Evolutionary conservation across 2,888 invertebrate genomes (phyloP).

Genomic region (Melangyna quadrimaculata): DNA sequence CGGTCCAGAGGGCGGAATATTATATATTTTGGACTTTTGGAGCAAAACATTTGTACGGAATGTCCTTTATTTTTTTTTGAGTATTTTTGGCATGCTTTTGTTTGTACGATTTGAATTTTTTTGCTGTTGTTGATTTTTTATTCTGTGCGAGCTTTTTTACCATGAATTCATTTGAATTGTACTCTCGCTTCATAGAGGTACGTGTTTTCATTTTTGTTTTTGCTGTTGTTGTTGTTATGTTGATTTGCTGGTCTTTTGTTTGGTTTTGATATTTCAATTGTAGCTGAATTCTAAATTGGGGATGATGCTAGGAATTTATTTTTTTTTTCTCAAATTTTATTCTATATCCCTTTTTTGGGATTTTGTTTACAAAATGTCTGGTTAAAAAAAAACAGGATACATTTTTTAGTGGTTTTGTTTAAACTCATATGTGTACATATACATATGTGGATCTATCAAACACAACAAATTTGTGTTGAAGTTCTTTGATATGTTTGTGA

Average conservation of each 20-base stretch:
- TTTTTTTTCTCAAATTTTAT: constrained; percentile 5
- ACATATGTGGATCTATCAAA: background rate
- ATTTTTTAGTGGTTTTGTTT: constrained; percentile 11
- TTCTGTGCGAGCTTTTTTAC: constrained; percentile 29
- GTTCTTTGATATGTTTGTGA: constrained; percentile 38
- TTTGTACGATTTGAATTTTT: background rate
- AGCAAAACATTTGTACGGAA: constrained; percentile 67
- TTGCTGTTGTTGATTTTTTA: background rate
- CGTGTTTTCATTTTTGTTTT: constrained; percentile 11
- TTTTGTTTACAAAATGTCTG: constrained; percentile 56
- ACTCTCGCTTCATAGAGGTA: background rate
- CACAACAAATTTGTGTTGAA: background rate
- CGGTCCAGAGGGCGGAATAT: constrained; percentile 55
- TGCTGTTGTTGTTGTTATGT: constrained; percentile 29
- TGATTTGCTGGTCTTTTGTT: constrained; percentile 50
- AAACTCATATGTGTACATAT: background rate
- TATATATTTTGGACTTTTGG: constrained; percentile 54
- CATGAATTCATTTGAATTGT: constrained; percentile 63
- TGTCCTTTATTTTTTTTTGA: constrained; percentile 38
- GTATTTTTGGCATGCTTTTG: constrained; percentile 56
- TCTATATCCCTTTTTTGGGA: background rate
- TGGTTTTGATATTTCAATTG: constrained; percentile 69
- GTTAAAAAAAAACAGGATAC: background rate
- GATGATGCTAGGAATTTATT: constrained; percentile 22
- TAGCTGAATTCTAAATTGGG: constrained; percentile 44